Evolutionary conservation across 2,113 vertebrate species (phyloP).

Genomic region (Heterotilapia buettikoferi): DNA sequence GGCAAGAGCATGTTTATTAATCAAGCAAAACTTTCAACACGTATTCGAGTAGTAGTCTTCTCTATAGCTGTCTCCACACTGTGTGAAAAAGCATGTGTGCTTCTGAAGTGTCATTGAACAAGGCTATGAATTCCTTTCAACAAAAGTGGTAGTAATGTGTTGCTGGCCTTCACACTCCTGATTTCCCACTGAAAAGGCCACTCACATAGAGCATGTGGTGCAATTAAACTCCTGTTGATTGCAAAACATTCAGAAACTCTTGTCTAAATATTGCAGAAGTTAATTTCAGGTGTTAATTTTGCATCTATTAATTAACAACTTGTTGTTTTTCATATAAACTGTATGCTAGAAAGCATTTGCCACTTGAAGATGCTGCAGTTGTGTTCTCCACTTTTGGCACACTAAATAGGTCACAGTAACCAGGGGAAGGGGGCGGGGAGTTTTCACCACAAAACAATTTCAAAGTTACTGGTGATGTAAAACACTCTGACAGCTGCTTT

Average conservation of each 20-base stretch:
- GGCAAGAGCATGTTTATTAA: neutral
- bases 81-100: neutral
- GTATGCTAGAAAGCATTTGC: neutral
- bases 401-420: conserved; percentile 70
- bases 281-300: neutral
- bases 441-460: conserved; percentile 23
- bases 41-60: neutral
- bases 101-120: neutral
- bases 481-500: conserved; percentile 1
- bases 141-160: neutral
- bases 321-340: neutral
- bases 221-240: neutral
- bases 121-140: neutral
- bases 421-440: neutral
- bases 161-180: neutral
- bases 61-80: neutral
- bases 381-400: conserved; percentile 37
- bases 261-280: neutral
- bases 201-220: accelerated
- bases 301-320: neutral
- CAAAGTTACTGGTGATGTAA: conserved; percentile 26
- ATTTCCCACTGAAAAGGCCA: neutral
- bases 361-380: neutral
- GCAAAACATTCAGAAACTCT: neutral
- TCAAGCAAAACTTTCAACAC: neutral